Evolutionary conservation across 2,113 vertebrate species (phyloP), one percentile per base, ranked within the genome.

Genomic region (Microcebus lehilahytsara): DNA sequence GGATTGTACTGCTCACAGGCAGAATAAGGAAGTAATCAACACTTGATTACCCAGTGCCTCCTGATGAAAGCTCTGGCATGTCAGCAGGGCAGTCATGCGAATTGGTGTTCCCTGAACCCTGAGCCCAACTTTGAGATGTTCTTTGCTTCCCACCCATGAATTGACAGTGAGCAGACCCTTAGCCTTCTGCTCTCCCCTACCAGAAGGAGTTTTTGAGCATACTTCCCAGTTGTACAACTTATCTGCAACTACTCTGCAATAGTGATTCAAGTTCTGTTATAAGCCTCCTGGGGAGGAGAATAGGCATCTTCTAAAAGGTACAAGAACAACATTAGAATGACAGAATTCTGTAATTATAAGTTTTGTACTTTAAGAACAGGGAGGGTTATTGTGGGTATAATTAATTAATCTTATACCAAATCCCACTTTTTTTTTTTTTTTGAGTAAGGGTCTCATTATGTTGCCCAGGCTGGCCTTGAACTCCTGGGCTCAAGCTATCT

Each of bases 51-150:
- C 95, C 85, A 49, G 95, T 78, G 85, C 51, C 72, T 7, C 23
- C 4, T 23, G 75, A 30, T 75, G 92, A 97, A 89, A 95, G 84
- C 96, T 9, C 56, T 34, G 22, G 71, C 83, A 49, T 85, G 77
- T 84, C 88, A 12, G 2, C n/a, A 30, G 46, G n/a, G 37, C 66
- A 74, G 84, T 66, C 2, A 1, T 8, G 12, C 77, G 72, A 62
- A 6, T 69, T 88, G 49, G 53, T 37, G 6, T 34, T 84, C 32
- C 80, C 53, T 80, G 91, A 40, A 53, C 80, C 16, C 8, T 16
- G 40, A 95, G 56, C 83, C 72, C 42, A 20, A 8, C 66, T 91
- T 85, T 34, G 77, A 92, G 62, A 34, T 37, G 22, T 40, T 78
- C 6, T 81, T 86, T 97, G 67, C 89, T 72, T 95, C 58, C 37